A percentile compares a stretch with the other conserved stretches of the same genome.
These are phyloP conservation scores for Adoxophyes honmai DNA, from an alignment of 1,140 invertebrate genomes.

Conservation along the genomic window DNA sequence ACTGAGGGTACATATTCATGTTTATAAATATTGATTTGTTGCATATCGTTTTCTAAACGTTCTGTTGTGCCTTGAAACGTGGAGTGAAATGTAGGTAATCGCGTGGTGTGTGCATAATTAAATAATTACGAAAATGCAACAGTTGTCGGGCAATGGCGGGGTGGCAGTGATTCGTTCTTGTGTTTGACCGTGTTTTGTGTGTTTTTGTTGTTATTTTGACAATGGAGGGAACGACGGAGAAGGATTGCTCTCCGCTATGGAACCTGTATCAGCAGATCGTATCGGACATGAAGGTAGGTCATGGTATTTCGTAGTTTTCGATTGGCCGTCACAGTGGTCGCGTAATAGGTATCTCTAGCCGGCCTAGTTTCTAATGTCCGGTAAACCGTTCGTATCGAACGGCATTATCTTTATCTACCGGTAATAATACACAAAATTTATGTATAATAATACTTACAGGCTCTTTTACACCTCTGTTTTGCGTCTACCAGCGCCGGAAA, in stretches of 20 bases:
- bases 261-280: slow-evolving; percentile 75
- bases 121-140: slow-evolving; percentile 58
- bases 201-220: slow-evolving; percentile 59
- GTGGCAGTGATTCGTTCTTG: slow-evolving; percentile 38
- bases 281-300: slow-evolving; percentile 74
- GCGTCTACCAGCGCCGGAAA: no score
- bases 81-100: slow-evolving; percentile 63
- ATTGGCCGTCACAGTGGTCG: not conserved
- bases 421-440: not conserved
- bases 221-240: slow-evolving; percentile 74
- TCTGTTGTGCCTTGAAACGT: slow-evolving; percentile 39
- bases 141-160: slow-evolving; percentile 49
- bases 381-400: slow-evolving; percentile 43
- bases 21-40: slow-evolving; percentile 77
- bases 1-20: slow-evolving; percentile 55
- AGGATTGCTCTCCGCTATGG: slow-evolving; percentile 75
- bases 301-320: not conserved
- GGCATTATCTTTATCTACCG: slow-evolving; percentile 30
- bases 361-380: slow-evolving; percentile 26
- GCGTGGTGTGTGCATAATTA: slow-evolving; percentile 32
- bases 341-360: slow-evolving; percentile 6
- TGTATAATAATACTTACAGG: not conserved
- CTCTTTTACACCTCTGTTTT: no score
- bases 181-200: slow-evolving; percentile 52
- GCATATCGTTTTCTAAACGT: slow-evolving; percentile 48